phyloP scores from a whole-genome alignment of 2,113 vertebrate genomes.

The Siniperca chuatsi region DNA sequence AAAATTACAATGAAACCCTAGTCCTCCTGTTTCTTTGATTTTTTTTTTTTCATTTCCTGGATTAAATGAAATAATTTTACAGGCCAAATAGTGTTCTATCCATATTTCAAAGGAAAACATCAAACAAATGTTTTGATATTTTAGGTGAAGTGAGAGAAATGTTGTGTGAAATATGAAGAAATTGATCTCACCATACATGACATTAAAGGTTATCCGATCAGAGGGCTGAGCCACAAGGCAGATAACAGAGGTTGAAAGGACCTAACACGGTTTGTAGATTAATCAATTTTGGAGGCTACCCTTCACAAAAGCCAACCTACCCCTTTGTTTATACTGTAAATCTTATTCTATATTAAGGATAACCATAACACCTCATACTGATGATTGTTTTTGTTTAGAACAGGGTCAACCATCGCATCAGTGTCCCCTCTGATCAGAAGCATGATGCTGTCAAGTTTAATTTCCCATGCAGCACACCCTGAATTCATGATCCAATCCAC shows the following conservation, averaged over 20 bases:
- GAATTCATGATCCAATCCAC: conserved; percentile 37
- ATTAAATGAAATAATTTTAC: conserved; percentile 13
- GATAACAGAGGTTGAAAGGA: conserved; percentile 1
- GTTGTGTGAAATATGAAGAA: conserved; percentile 19
- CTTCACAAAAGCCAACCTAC: not conserved
- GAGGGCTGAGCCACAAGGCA: not conserved
- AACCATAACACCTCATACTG: not conserved
- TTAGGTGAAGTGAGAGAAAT: not conserved
- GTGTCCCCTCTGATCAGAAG: conserved; percentile 44
- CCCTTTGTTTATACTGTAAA: not conserved
- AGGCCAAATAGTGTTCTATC: not conserved
- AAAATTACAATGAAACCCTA: conserved; percentile 6
- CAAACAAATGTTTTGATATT: conserved; percentile 12
- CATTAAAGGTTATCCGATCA: not conserved
- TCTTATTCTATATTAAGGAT: not conserved
- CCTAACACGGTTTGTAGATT: not conserved
- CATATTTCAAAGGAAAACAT: not conserved
- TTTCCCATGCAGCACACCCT: conserved; percentile 49
- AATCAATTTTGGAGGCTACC: not conserved
- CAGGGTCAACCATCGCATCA: conserved; percentile 19
- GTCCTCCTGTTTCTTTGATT: conserved; percentile 10
- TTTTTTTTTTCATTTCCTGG: conserved; percentile 22
- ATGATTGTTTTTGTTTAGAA: conserved; percentile 14
- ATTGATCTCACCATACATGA: not conserved
- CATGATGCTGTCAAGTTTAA: conserved; percentile 57